Base-by-base conservation (phyloP, 2,797 vertebrate genomes). In the Neoniphon sammara region DNA sequence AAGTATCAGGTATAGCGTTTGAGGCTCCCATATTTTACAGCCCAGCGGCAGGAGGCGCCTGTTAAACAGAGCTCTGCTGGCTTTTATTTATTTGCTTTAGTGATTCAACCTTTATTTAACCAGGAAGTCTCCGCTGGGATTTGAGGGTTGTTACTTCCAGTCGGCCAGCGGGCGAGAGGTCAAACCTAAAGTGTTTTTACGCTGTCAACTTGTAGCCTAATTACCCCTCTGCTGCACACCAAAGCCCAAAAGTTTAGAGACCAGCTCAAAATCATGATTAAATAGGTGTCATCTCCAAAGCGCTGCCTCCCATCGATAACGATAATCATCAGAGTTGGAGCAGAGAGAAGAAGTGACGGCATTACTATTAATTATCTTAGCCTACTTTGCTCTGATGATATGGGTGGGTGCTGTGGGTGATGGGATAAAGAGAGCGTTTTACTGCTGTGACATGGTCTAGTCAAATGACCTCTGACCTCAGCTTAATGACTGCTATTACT, bases 151-250 rank as follows among this genome's bases (percentile, higher is more conserved):
- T 85, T 86, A 50, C 73, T 82, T 78, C 78, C 73, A 83, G 71
- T 68, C 62, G 8, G 53, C 49, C 30, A 1, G 59, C n/a, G 44
- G 78, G 63, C 52, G 7, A 70, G 57, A 84, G 87, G 88, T 92
- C 86, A 88, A 27, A 75, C 74, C 52, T 70, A 7, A 67, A 84
- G 77, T 74, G 82, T 85, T 88, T 86, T 75, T 77, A 52, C 71
- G 63, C 66, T 82, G 77, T 87, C 86, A 86, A 82, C 81, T 63
- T 77, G 77, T 68, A 56, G n/a, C 79, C 78, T 82, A 83, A 90
- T 90, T 75, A 82, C 75, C 55, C 66, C 59, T 73, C 62, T 8
- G 66, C 72, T 77, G 68, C 9, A 67, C 65, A 70, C 50, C 18
- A 67, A 75, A 56, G 57, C 53, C 63, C 64, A 56, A 39, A 81